A percentile compares a stretch with the other conserved stretches of the same genome.
Evolutionary conservation across 1,140 invertebrate species (phyloP).

Genomic region (Drosophila micromelanica): DNA sequence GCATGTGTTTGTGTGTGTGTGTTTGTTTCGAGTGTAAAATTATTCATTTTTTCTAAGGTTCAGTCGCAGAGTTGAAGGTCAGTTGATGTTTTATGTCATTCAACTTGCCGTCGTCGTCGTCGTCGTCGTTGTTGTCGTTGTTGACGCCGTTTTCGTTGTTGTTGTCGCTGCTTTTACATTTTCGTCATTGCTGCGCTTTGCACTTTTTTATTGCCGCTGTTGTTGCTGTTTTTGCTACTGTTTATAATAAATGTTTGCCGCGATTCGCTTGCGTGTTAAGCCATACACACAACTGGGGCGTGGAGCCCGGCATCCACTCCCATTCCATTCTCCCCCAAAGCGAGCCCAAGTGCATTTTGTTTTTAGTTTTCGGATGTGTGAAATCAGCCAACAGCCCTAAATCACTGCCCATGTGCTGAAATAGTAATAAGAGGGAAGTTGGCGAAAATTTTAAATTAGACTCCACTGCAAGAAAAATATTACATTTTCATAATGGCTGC

Average conservation of each 20-base stretch:
- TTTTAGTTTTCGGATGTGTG: not conserved
- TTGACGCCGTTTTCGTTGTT: slow-evolving; percentile 33
- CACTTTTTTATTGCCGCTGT: slow-evolving; percentile 42
- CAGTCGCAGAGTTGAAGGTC: slow-evolving; percentile 84
- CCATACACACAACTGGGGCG: slow-evolving; percentile 62
- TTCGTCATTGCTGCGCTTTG: slow-evolving; percentile 62
- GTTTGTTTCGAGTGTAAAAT: slow-evolving; percentile 74
- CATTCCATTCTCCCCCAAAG: not conserved
- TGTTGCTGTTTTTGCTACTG: slow-evolving; percentile 20
- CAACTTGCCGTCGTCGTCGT: slow-evolving; percentile 68
- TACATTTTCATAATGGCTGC: too few species aligned
- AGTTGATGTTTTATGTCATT: slow-evolving; percentile 84
- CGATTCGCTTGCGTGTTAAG: slow-evolving; percentile 59
- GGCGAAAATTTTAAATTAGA: not conserved
- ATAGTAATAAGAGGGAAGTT: not conserved
- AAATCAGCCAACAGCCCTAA: not conserved
- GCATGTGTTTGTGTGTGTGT: slow-evolving; percentile 54
- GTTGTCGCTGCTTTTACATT: slow-evolving; percentile 53
- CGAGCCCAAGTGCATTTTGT: slow-evolving; percentile 9
- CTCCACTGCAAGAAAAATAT: not conserved
- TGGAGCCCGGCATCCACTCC: slow-evolving; percentile 36
- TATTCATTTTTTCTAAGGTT: slow-evolving; percentile 84
- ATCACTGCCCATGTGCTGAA: not conserved
- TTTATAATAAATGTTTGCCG: slow-evolving; percentile 40
- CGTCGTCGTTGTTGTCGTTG: not conserved